phyloP scores from a whole-genome alignment of 2,797 vertebrate genomes.

The Cryptoblepharus egeriae region DNA sequence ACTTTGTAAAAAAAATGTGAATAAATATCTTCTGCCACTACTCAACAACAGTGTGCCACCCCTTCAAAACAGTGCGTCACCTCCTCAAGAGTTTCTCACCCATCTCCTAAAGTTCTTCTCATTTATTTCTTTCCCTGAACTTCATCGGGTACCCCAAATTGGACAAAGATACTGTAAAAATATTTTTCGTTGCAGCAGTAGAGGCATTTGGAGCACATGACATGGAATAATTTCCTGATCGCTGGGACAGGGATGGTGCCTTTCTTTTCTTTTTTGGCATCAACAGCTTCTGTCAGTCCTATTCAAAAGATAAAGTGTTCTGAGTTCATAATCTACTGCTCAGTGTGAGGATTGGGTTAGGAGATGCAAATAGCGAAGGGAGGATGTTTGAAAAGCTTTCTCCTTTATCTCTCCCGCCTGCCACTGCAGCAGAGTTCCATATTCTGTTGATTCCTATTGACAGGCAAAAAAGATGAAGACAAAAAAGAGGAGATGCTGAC shows the following conservation, averaged over 20 bases:
- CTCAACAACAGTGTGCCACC: too few species aligned
- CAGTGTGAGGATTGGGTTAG: neutral
- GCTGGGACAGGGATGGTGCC: too few species aligned
- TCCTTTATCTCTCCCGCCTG: neutral
- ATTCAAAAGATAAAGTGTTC: neutral
- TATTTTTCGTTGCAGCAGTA: too few species aligned
- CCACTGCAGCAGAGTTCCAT: neutral
- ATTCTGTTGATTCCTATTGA: neutral
- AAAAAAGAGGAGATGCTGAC: neutral
- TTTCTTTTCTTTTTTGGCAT: neutral
- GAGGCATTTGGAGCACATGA: neutral
- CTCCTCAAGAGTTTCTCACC: too few species aligned
- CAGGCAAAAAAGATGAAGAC: neutral
- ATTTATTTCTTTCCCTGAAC: too few species aligned
- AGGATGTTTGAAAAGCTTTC: neutral
- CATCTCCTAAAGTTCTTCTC: too few species aligned
- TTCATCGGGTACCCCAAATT: too few species aligned
- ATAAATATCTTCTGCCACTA: too few species aligned
- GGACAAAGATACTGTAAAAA: too few species aligned
- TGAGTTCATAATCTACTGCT: neutral
- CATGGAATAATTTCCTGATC: too few species aligned
- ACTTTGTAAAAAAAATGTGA: too few species aligned
- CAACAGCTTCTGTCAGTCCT: neutral
- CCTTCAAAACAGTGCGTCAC: too few species aligned
- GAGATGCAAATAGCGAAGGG: neutral